These are phyloP conservation scores for Chlorodrepanis virens DNA, from an alignment of 2,113 vertebrate species.

Conservation along the genomic window DNA sequence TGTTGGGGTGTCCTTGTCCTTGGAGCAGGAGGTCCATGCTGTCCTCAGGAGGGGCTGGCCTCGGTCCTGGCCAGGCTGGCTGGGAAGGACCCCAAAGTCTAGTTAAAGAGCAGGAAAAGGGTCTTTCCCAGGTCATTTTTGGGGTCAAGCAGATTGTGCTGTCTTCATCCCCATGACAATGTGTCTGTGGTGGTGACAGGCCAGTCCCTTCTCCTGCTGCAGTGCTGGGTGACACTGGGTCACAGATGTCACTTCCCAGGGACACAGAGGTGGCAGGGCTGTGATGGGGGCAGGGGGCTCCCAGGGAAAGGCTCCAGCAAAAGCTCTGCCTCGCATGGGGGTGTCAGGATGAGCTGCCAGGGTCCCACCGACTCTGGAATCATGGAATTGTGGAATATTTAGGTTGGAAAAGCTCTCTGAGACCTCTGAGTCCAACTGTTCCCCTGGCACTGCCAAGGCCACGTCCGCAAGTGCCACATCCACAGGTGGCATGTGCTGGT, in stretches of 20 bases:
- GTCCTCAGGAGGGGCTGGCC: neutral
- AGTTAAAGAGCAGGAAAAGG: neutral
- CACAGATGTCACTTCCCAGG: neutral
- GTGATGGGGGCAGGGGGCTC: neutral
- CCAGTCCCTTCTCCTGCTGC: neutral
- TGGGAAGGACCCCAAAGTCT: neutral
- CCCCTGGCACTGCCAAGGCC: neutral
- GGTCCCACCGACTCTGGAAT: neutral
- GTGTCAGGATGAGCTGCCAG: neutral
- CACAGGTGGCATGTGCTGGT: neutral
- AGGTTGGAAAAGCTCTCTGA: neutral
- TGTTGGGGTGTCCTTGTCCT: neutral
- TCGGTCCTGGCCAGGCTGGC: neutral
- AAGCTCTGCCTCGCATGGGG: neutral
- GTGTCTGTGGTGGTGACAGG: neutral
- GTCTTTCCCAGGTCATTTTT: neutral
- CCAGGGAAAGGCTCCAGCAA: neutral
- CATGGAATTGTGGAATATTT: neutral
- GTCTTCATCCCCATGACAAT: fast-evolving
- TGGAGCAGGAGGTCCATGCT: neutral
- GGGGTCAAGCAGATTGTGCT: neutral
- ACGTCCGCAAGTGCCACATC: neutral
- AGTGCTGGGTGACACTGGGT: neutral
- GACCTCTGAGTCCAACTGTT: neutral
- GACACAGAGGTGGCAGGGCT: neutral